Evolutionary conservation across 1,140 invertebrate species (phyloP).

Genomic region (Cydia splendana): DNA sequence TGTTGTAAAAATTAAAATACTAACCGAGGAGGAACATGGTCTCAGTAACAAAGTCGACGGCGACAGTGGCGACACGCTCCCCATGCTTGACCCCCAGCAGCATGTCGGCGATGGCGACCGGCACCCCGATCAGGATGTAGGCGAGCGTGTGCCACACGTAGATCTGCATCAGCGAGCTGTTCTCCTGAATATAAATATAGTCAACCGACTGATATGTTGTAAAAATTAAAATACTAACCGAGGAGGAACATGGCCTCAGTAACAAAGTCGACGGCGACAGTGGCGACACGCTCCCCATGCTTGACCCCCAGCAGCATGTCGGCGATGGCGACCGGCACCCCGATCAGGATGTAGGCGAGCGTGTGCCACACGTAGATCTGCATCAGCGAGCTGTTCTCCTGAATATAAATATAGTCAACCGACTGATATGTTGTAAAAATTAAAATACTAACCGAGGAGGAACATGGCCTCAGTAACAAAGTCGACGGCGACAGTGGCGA

Average conservation of each 20-base stretch:
- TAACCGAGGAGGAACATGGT: conserved; percentile 60
- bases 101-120: conserved; percentile 54
- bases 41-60: conserved; percentile 51
- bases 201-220: no score
- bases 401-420: conserved; percentile 16
- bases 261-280: conserved; percentile 47
- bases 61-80: conserved; percentile 45
- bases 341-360: conserved; percentile 54
- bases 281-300: conserved; percentile 43
- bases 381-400: conserved; percentile 58
- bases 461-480: conserved; percentile 57
- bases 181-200: conserved; percentile 49
- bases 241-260: conserved; percentile 58
- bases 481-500: conserved; percentile 41
- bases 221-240: conserved; percentile 44
- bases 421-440: no score
- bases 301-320: conserved; percentile 49
- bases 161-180: conserved; percentile 50
- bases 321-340: conserved; percentile 50
- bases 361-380: conserved; percentile 62
- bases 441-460: conserved; percentile 53
- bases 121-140: conserved; percentile 54
- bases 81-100: conserved; percentile 41
- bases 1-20: conserved; percentile 7
- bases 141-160: conserved; percentile 62